A percentile compares a stretch with the other conserved stretches of the same genome.
Conservation (phyloP, 2,888 invertebrate species). For the Phortica okadai region DNA sequence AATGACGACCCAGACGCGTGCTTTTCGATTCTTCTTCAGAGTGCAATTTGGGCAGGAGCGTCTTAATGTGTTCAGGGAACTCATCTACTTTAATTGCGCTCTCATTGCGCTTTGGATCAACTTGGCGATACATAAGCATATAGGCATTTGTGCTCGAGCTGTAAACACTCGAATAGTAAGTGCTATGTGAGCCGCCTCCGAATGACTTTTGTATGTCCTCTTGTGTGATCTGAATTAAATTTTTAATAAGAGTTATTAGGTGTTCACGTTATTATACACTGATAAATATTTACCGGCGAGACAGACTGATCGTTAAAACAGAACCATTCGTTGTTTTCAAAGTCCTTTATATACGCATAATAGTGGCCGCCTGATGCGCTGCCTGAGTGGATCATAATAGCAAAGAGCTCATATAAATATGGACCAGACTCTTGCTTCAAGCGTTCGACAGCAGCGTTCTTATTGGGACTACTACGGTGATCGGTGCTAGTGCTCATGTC, state of each 20-base stretch:
- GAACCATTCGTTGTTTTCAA: slow-evolving; percentile 86
- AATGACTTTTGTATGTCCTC: slow-evolving; percentile 90
- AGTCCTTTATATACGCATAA: slow-evolving; percentile 92
- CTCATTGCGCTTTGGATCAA: slow-evolving; percentile 81
- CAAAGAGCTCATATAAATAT: slow-evolving; percentile 90
- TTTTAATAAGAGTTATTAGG: background rate
- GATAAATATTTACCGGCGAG: slow-evolving; percentile 78
- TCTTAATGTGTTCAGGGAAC: slow-evolving; percentile 86
- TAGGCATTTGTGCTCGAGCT: slow-evolving; percentile 92
- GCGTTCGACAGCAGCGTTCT: slow-evolving; percentile 58
- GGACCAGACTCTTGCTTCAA: slow-evolving; percentile 79
- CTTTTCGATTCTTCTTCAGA: slow-evolving; percentile 80
- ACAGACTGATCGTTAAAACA: slow-evolving; percentile 94
- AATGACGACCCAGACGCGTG: slow-evolving; percentile 71
- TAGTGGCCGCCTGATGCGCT: slow-evolving; percentile 94
- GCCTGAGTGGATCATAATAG: slow-evolving; percentile 94
- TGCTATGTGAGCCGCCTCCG: slow-evolving; percentile 84
- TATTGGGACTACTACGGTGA: slow-evolving; percentile 57
- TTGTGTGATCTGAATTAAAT: slow-evolving; percentile 81
- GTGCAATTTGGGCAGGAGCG: slow-evolving; percentile 81
- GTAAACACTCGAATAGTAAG: slow-evolving; percentile 85
- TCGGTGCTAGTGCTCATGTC: slow-evolving; percentile 78
- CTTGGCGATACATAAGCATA: slow-evolving; percentile 92
- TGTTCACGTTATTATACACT: background rate
- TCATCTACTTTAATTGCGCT: slow-evolving; percentile 82